Conservation (phyloP, 2,113 vertebrate genomes). For the Setophaga petechia region DNA sequence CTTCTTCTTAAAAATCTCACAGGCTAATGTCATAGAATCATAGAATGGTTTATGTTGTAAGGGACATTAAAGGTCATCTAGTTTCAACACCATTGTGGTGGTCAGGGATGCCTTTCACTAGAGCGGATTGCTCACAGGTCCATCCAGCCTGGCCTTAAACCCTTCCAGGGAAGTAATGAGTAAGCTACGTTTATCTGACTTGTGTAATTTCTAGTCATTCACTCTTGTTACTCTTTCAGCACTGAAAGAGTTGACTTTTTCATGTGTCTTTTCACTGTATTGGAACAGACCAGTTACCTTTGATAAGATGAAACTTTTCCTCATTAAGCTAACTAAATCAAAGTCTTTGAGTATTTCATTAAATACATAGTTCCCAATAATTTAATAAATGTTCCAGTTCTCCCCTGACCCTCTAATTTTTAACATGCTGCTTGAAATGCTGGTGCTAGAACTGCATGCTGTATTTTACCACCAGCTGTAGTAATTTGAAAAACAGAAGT, state of each 20-base stretch:
- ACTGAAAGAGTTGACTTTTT: not conserved
- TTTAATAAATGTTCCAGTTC: constrained; percentile 1
- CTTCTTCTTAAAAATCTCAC: not conserved
- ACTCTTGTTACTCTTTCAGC: not conserved
- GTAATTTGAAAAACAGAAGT: not conserved
- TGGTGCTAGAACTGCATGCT: not conserved
- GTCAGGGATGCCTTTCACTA: not conserved
- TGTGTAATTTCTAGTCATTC: not conserved
- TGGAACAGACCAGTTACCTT: not conserved
- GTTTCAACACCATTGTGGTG: not conserved
- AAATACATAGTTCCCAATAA: not conserved
- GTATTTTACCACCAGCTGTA: not conserved
- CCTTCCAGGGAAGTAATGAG: not conserved
- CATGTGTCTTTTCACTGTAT: not conserved
- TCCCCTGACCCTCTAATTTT: not conserved
- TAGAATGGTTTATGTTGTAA: not conserved
- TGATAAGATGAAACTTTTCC: constrained; percentile 7
- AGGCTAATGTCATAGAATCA: not conserved
- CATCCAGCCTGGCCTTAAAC: not conserved
- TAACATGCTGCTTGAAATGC: not conserved
- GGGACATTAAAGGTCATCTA: not conserved
- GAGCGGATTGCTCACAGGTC: not conserved
- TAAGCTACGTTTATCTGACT: not conserved
- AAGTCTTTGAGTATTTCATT: not conserved
- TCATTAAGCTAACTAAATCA: constrained; percentile 11